Evolutionary conservation across 2,113 vertebrate species (phyloP), one percentile per base, ranked within the genome.

Genomic region (Xenotilapia longispinis): DNA sequence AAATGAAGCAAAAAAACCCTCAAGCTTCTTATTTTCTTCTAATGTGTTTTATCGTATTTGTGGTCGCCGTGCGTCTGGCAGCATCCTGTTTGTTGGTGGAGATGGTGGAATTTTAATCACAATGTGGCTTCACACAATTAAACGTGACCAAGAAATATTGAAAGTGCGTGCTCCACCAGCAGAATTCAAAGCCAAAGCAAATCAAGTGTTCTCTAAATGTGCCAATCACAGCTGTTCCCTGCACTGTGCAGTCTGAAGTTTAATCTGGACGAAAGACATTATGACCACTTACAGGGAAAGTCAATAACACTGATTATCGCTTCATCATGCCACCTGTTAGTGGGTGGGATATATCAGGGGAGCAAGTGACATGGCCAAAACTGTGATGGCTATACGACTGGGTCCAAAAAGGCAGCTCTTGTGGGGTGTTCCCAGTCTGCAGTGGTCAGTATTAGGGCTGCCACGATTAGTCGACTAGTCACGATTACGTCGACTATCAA

Each of bases 261-360:
- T 33, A 63, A 19, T 65, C 31, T 36, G 60, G 60, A n/a, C 3
- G 0, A 31, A 60, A 60, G 26, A 60, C 57, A 60, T 58, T 58
- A 9, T 60, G 55, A 58, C 26, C 55, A 58, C 26, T 58, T 58
- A 58, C 26, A 31, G 14, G 26, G 2, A 60, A 60, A 33, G 57
- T 33, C 26, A 60, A 6, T 10, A 60, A 60, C 28, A 33, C 57
- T 10, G 28, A 33, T 60, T 60, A 60, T 0, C 0, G 8, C 2
- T 60, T 60, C 57, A 60, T 60, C 28, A 1, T 60, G 57, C 28
- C 57, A 33, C 28, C 57, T 2, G 15, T 60, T 60, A 60, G 28
- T 19, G 28, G 57, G 15, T 60, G 28, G 28, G 28, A 19, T 33
- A 60, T 33, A 60, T 33, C 57, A 60, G 57, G 57, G 28, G 57